A percentile compares a stretch with the other conserved stretches of the same genome.
Evolutionary conservation across 2,888 invertebrate species (phyloP).

Genomic region (Odontocolon sp.): DNA sequence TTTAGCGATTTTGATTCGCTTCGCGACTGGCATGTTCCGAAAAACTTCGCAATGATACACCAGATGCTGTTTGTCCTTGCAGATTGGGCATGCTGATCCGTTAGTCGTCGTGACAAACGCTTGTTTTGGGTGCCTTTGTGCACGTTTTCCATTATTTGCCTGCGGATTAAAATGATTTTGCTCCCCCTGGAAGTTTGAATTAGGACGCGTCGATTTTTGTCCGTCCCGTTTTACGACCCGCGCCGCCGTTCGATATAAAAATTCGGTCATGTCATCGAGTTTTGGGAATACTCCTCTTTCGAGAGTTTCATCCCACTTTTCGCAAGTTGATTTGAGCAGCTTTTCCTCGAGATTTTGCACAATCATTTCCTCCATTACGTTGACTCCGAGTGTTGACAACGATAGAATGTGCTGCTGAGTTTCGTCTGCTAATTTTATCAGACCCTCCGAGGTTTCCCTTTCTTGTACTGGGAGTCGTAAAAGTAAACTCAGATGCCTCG

Average conservation of each 20-base stretch:
- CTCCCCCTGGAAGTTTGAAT: neutral
- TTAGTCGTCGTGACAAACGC: slow-evolving; percentile 19
- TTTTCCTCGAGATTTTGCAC: slow-evolving; percentile 5
- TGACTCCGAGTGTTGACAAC: neutral
- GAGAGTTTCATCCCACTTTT: slow-evolving; percentile 24
- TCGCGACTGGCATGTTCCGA: neutral
- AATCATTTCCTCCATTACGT: neutral
- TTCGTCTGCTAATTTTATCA: slow-evolving; percentile 3
- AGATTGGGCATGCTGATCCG: neutral
- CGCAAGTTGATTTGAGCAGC: neutral
- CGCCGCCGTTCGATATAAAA: slow-evolving; percentile 15
- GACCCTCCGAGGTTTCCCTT: slow-evolving; percentile 7
- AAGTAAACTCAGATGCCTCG: slow-evolving; percentile 36
- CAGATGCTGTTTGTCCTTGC: slow-evolving; percentile 14
- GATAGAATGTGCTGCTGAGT: neutral
- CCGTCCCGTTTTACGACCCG: slow-evolving; percentile 13
- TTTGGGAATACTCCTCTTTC: slow-evolving; percentile 14
- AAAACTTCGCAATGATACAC: slow-evolving; percentile 43
- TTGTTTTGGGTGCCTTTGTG: neutral
- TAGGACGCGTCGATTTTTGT: neutral
- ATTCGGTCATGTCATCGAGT: slow-evolving; percentile 23
- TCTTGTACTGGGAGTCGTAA: slow-evolving; percentile 4
- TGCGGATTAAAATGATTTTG: neutral
- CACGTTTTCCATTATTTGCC: neutral
- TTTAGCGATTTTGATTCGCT: slow-evolving; percentile 12